These are phyloP conservation scores for Gryon sp. DNA, from an alignment of 1,140 invertebrate genomes.

Conservation along the genomic window DNA sequence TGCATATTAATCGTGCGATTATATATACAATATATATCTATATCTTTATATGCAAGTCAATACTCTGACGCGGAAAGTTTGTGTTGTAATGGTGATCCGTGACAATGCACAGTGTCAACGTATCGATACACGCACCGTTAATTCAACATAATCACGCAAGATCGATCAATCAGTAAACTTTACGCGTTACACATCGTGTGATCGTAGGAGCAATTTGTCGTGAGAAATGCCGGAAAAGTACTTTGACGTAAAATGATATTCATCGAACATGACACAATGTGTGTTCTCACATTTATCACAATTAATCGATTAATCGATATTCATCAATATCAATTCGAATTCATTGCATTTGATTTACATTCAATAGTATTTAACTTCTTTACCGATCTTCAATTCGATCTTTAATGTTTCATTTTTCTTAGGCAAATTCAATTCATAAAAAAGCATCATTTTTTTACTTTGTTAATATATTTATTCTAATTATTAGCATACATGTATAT, in stretches of 20 bases:
- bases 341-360: not conserved
- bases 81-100: slow-evolving; percentile 40
- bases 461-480: no score
- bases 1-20: slow-evolving; percentile 28
- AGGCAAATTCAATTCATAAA: no score
- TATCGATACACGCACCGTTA: slow-evolving; percentile 67
- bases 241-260: slow-evolving; percentile 13
- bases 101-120: slow-evolving; percentile 56
- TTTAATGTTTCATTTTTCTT: no score
- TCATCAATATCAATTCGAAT: slow-evolving; percentile 11
- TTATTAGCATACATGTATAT: no score
- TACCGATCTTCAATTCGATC: no score
- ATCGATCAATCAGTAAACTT: slow-evolving; percentile 24
- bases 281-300: slow-evolving; percentile 1
- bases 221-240: slow-evolving; percentile 1
- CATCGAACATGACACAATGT: slow-evolving; percentile 22
- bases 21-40: no score
- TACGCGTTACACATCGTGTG: not conserved
- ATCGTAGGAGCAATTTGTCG: slow-evolving; percentile 3
- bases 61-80: slow-evolving; percentile 1
- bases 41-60: slow-evolving; percentile 6
- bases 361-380: no score
- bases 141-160: slow-evolving; percentile 50
- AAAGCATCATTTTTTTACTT: no score
- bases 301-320: slow-evolving; percentile 12